Base-by-base conservation (phyloP, 2,888 invertebrate species). In the Lasioglossum villosulum region DNA sequence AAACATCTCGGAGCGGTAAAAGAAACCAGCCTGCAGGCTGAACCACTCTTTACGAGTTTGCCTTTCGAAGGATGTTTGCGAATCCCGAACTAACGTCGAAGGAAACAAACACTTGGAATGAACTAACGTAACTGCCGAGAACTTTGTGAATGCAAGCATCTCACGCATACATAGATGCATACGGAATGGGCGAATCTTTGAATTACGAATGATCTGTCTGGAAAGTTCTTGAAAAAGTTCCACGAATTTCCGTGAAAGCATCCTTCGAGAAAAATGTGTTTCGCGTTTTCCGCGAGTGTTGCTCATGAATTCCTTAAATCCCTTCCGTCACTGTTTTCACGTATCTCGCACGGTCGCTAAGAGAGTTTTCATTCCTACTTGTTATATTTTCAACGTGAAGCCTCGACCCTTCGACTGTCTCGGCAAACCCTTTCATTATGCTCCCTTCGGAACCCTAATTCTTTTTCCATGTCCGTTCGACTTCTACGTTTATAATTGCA, bases 101-200 rank as follows among this genome's bases (percentile, higher is more conserved):
- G 83, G 86, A 90, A 89, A 89, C 87, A 89, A 90, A 90, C 86
- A 90, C 84, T 86, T 80, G 81, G 86, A 87, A 88, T 86, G 85
- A 88, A 87, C 87, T 80, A 83, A 85, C 83, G 84, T 68, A 77
- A 83, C 80, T 77, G 73, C 73, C 16, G 45, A 42, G 78, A 83
- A 85, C 56, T 84, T 83, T 59, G 74, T 48, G 27, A 85, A 83
- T 73, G 83, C 76, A 73, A 70, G 68, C 73, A 39, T 76, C 79
- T 70, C 84, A 80, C 84, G 84, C 80, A 52, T 74, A 74, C 80
- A 72, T 80, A 70, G 66, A 66, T 75, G 70, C 72, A 73, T 73
- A 72, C n/a, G 72, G 72, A 75, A 83, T 73, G 73, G 73, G 83
- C 79, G 80, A 39, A 63, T 80, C 77, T 75, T 75, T 84, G 82